Evolutionary conservation across 2,888 invertebrate genomes (phyloP), one percentile per base, ranked within the genome.

Genomic region (Lysandra coridon): DNA sequence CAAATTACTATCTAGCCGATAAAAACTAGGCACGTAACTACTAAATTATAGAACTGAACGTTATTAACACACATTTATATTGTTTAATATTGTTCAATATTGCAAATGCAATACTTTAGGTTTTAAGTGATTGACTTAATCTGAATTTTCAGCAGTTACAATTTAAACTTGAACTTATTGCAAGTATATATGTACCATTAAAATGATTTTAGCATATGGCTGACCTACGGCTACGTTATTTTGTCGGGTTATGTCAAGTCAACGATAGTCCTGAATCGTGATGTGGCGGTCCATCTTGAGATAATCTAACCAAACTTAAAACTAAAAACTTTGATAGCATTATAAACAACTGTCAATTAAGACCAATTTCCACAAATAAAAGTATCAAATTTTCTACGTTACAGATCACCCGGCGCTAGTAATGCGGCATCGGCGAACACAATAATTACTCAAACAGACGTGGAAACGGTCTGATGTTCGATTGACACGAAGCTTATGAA

Each of bases 401-500:
- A 69, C 69, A 69, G 69, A 69, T 69, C 37, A 69, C 33, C 69
- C 69, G 69, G 69, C 69, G 69, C 69, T 37, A 33, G 37, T 17
- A 33, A 69, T 69, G 69, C 69, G 69, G 69, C 14, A 69, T 69
- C 69, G 64, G 37, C 30, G 12, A 75, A 75, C 75, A 75, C 75
- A 53, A 53, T 53, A 53, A 53, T 53, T 49, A 57, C 76, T 53
- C 53, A 49, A 17, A 76, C 5, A 57, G 23, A 57, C 76, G 76
- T 76, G 76, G 76, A 76, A 76, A 57, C 81, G 79, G 85, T 84
- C 85, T 84, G 86, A 87, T 86, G 85, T 85, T 86, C 87, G 88
- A 93, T 92, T 93, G 92, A 92, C 93, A 92, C 89, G 90, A 91
- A 91, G 86, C 90, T 93, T 92, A 92, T 88, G 91, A 93, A 93